phyloP scores from a whole-genome alignment of 2,113 vertebrate species.

The Corvus moneduloides region DNA sequence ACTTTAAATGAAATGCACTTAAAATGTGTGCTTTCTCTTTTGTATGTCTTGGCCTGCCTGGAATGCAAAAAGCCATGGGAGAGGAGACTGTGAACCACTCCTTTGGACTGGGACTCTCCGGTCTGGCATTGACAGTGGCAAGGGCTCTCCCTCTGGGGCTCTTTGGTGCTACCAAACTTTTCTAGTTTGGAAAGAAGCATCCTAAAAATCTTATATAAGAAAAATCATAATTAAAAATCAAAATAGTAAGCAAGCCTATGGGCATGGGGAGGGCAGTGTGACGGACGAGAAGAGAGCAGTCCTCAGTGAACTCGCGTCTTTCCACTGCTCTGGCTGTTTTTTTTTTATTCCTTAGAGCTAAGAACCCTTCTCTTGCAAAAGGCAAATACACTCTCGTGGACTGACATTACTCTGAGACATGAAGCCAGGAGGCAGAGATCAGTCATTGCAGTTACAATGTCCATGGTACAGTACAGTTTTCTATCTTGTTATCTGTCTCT shows the following conservation, averaged over 20 bases:
- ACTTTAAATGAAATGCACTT: neutral
- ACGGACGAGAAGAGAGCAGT: neutral
- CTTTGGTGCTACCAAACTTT: neutral
- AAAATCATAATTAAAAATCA: neutral
- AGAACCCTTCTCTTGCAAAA: neutral
- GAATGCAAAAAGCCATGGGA: neutral
- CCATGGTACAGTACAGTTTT: neutral
- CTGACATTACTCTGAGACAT: rapidly evolving
- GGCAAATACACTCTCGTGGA: neutral
- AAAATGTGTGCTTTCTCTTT: neutral
- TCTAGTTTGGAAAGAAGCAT: neutral
- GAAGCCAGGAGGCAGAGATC: neutral
- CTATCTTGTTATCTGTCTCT: neutral
- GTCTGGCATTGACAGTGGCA: neutral
- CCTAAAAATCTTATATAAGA: neutral
- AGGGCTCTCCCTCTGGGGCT: neutral
- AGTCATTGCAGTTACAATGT: neutral
- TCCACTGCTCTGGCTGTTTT: neutral
- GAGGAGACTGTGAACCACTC: neutral
- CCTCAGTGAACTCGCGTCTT: neutral
- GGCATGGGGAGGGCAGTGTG: neutral
- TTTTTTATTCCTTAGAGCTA: neutral
- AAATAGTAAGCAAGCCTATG: neutral
- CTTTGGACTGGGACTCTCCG: neutral
- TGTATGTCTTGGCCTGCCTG: neutral